Conservation (phyloP, 2,888 invertebrate genomes). For the Agrotis clavis region DNA sequence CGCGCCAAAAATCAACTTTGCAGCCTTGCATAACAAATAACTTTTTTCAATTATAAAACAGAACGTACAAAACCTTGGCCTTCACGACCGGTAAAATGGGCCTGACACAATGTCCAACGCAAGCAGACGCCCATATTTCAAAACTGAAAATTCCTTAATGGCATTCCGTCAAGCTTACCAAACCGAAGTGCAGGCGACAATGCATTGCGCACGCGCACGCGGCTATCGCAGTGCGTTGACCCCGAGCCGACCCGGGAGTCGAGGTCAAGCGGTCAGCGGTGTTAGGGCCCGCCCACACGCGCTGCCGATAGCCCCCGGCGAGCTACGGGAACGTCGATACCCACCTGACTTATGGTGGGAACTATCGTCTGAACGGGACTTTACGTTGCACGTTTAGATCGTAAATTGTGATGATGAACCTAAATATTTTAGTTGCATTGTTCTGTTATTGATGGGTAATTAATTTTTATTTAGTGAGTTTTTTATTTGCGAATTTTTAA, state of each 20-base stretch:
- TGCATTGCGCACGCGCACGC: constrained; percentile 68
- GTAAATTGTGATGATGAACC: constrained; percentile 50
- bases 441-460: constrained; percentile 35
- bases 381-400: constrained; percentile 53
- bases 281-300: constrained; percentile 78
- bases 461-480: constrained; percentile 4
- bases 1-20: no score
- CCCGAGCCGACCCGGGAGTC: constrained; percentile 80
- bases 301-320: constrained; percentile 71
- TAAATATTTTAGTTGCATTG: constrained; percentile 43
- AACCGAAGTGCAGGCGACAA: constrained; percentile 81
- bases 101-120: constrained; percentile 9
- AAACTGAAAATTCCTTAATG: constrained; percentile 72
- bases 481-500: no score
- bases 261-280: constrained; percentile 88
- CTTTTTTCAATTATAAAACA: background rate
- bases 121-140: constrained; percentile 50
- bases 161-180: constrained; percentile 73
- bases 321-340: constrained; percentile 58
- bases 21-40: background rate
- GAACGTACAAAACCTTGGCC: background rate
- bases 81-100: background rate
- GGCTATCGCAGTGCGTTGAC: constrained; percentile 82
- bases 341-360: constrained; percentile 66
- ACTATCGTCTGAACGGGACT: constrained; percentile 68